phyloP scores from a whole-genome alignment of 2,797 vertebrate genomes.

The Tenualosa ilisha region DNA sequence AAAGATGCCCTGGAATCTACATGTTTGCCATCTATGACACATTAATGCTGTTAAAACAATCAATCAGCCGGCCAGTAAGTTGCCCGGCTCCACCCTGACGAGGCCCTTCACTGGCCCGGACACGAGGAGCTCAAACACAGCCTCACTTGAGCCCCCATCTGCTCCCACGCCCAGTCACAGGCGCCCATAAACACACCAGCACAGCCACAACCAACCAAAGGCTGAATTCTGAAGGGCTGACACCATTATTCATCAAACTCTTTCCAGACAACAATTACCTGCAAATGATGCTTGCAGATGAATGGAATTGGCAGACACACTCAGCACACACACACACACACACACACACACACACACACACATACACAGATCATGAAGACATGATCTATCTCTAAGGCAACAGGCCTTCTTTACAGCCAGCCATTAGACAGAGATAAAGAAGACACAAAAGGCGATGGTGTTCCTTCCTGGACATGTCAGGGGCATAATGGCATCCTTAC shows the following conservation, averaged over 20 bases:
- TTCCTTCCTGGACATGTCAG: background rate
- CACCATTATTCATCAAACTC: conserved; percentile 12
- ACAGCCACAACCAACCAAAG: background rate
- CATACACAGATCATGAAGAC: conserved; percentile 35
- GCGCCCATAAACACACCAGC: background rate
- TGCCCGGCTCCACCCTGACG: background rate
- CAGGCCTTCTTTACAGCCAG: background rate
- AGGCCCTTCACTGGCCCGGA: background rate
- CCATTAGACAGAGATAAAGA: conserved; percentile 1
- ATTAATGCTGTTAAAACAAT: background rate
- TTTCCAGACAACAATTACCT: conserved; percentile 19
- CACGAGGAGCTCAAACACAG: background rate
- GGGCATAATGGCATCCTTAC: background rate
- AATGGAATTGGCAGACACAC: background rate
- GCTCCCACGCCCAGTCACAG: background rate
- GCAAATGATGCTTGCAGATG: conserved; percentile 4
- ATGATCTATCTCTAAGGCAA: background rate
- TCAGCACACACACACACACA: background rate
- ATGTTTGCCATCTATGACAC: background rate
- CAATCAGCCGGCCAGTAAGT: background rate
- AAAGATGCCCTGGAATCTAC: background rate
- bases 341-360: conserved; percentile 32
- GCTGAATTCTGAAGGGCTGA: background rate
- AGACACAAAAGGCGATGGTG: background rate
- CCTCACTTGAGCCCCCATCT: background rate